Evolutionary conservation across 2,113 vertebrate species (phyloP).

Genomic region (Leptocoma aspasia): DNA sequence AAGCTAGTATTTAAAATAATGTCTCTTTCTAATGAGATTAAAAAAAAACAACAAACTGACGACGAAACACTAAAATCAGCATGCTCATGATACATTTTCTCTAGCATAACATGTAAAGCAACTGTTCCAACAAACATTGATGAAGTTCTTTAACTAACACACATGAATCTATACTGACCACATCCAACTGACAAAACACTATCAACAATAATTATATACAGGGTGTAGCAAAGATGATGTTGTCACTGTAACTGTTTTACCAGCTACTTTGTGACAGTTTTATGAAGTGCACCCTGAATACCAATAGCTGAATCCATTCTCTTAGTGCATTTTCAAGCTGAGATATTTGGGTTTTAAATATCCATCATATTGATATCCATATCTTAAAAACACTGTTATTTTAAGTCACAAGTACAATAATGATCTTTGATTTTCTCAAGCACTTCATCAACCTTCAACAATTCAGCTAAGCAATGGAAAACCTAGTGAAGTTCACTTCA

Average conservation of each 20-base stretch:
- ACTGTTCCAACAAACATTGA: constrained; percentile 60
- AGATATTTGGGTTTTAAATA: neutral
- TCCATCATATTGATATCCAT: neutral
- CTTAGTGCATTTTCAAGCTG: neutral
- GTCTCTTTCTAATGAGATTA: constrained; percentile 31
- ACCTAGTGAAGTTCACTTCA: neutral
- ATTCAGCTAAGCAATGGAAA: neutral
- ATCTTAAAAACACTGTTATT: neutral
- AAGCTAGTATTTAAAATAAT: constrained; percentile 35
- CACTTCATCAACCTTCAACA: neutral
- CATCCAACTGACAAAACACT: constrained; percentile 64
- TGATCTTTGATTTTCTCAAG: neutral
- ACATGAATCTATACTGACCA: constrained; percentile 61
- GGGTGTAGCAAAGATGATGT: neutral
- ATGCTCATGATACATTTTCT: constrained; percentile 63
- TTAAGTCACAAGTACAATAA: neutral
- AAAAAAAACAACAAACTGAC: constrained; percentile 42
- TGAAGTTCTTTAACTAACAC: constrained; percentile 54
- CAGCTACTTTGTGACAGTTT: neutral
- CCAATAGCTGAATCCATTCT: neutral
- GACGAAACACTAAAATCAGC: constrained; percentile 74
- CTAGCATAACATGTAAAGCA: constrained; percentile 56
- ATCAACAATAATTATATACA: constrained; percentile 13
- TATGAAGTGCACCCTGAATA: neutral
- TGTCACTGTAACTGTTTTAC: neutral